Evolutionary conservation across 2,113 vertebrate genomes (phyloP), one percentile per base, ranked within the genome.

Genomic region (Sitta europaea): DNA sequence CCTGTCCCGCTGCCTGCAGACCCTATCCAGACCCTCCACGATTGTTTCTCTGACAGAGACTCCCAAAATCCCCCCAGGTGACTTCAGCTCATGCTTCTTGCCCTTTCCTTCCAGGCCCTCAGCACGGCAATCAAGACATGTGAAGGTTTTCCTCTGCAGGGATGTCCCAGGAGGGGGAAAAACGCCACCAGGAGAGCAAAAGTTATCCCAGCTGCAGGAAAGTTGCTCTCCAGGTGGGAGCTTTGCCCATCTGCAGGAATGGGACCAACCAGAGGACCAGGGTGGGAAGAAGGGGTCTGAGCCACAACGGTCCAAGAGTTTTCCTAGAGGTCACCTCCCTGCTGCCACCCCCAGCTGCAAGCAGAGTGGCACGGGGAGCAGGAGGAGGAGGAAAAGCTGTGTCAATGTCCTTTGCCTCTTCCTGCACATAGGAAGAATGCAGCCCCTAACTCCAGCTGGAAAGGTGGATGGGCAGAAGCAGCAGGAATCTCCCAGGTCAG

Each of bases 181-280:
- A 40, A 74, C 54, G 14, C 17, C 6, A 4, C 33, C 2, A 0
- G 36, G 80, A 51, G 65, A 74, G 47, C 29, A 84, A 55, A 81
- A 80, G 8, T 35, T 27, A 1, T 28, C 47, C 68, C 4, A 7
- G 10, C 58, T 14, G 17, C 3, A 4, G 63, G 54, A n/a, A 62
- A 48, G 73, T n/a, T 18, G 18, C 59, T 84, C 42, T 89, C 72
- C 73, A 27, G 33, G 86, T 53, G 42, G 72, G 35, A 94, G 12
- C 9, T 88, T 23, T 73, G 67, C 51, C 70, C 38, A 50, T n/a
- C 70, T 87, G 33, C 71, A 92, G 67, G n/a, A 29, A 33, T 2
- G 13, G 59, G 20, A 50, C 27, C 5, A 4, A 38, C 23, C 1
- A 2, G 1, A 8, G 66, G 9, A 68, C 5, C 33, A 15, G 5